Percentiles rank a stretch among this genome's conserved stretches.
phyloP scores from a whole-genome alignment of 2,797 vertebrate genomes.

The Pitangus sulphuratus region DNA sequence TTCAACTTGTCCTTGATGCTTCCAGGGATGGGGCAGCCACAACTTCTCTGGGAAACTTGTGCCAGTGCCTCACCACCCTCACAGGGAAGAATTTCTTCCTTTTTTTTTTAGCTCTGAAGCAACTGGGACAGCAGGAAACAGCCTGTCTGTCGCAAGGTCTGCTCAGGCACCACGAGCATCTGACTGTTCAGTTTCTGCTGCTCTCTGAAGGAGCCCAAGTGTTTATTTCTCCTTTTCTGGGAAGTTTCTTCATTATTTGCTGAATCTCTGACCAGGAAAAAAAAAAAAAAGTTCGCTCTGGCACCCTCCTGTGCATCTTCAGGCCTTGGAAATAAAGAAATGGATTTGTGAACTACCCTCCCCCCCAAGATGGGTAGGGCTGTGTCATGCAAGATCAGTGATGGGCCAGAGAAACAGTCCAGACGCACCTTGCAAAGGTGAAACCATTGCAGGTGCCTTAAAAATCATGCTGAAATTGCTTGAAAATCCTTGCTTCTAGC shows the following conservation, averaged over 20 bases:
- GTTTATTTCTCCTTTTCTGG: not conserved
- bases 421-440: not conserved
- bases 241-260: not conserved
- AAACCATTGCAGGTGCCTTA: not conserved
- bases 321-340: not conserved
- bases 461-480: not conserved
- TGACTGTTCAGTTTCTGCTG: not conserved
- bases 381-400: accelerated
- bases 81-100: not conserved
- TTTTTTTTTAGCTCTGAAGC: not conserved
- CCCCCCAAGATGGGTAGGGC: not conserved
- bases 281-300: not conserved
- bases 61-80: not conserved
- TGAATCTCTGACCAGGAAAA: not conserved
- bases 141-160: not conserved
- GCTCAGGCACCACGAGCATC: accelerated
- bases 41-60: not conserved
- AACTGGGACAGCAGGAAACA: not conserved
- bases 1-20: not conserved
- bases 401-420: not conserved
- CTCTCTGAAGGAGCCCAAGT: not conserved
- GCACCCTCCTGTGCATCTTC: not conserved
- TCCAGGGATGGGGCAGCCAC: not conserved
- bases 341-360: not conserved
- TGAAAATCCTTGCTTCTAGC: not conserved